A percentile compares a stretch with the other conserved stretches of the same genome.
phyloP scores from a whole-genome alignment of 2,888 invertebrate species.

The Quadroppia sp. region DNA sequence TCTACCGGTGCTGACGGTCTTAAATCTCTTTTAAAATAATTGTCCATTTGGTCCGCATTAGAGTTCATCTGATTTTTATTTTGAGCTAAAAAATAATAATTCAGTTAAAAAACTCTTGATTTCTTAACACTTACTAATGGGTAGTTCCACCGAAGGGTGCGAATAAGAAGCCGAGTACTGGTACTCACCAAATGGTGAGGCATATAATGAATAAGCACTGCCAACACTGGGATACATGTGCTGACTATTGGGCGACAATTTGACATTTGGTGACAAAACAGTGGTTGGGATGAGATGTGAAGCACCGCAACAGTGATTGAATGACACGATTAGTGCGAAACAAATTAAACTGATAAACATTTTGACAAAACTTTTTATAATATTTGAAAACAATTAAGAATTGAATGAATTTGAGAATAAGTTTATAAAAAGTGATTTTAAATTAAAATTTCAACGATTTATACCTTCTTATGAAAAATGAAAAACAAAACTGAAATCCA shows the following conservation, averaged over 20 bases:
- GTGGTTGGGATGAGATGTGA: neutral
- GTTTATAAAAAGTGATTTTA: neutral
- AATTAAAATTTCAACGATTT: neutral
- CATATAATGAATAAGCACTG: neutral
- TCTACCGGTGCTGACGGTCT: too few species aligned
- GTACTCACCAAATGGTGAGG: neutral
- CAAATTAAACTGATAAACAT: neutral
- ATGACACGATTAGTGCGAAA: neutral
- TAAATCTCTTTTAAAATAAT: too few species aligned
- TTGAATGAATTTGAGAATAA: neutral
- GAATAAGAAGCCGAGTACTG: neutral
- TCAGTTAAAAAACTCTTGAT: neutral
- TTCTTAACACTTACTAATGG: neutral
- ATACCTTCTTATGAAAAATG: neutral
- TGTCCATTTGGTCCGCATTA: too few species aligned
- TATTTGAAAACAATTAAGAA: neutral
- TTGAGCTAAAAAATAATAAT: neutral
- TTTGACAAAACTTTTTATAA: neutral
- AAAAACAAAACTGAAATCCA: neutral
- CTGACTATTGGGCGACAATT: neutral
- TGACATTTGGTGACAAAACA: neutral
- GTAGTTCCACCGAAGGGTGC: neutral
- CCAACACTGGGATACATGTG: too few species aligned
- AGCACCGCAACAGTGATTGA: conserved; percentile 12
- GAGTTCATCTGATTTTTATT: too few species aligned